Base-by-base conservation (phyloP, 1,140 invertebrate genomes). In the Drosophila ananassae region DNA sequence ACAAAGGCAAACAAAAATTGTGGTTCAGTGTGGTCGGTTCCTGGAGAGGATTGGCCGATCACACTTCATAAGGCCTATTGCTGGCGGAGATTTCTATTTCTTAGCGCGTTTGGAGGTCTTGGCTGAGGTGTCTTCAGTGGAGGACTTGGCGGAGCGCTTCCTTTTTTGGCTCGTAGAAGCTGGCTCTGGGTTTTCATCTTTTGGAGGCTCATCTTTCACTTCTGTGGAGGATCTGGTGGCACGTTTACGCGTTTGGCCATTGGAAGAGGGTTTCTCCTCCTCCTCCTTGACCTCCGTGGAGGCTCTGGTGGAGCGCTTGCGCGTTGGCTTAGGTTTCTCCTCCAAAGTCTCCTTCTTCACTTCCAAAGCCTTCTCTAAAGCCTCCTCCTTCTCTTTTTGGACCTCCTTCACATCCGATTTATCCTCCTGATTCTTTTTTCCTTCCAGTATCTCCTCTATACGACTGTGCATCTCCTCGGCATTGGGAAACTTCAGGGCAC, bases 401-500 rank as follows among this genome's bases (percentile, higher is more conserved):
- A 2, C 2, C 34, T 28, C 3, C 34, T 25, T 8, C 8, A 21
- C 9, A 22, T 58, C 17, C 3, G n/a, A 25, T 50, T n/a, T 6
- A 10, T 63, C 24, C 5, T 52, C 0, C 52, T 60, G 30, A 8
- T 46, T 6, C 0, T 28, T 28, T 5, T 6, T 28, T 28, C 59
- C 58, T 7, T 24, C 47, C 3, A 78, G 34, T 1, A 61, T 39
- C 13, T 39, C 13, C 0, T 50, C 24, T 21, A 85, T 85, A 44
- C 62, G 28, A 8, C 54, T 5, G 34, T 54, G 72, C 17, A 85
- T 30, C 3, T 47, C 78, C 13, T 75, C 78, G 0, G 44, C 46
- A n/a, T 62, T 6, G 24, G 90, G 90, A 69, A 91, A 91, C 55
- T 91, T 91, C 50, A 84, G 68, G 7, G 85, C 82, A 24, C 90